Evolutionary conservation across 1,140 invertebrate species (phyloP).

Genomic region (Calephelis virginiensis): DNA sequence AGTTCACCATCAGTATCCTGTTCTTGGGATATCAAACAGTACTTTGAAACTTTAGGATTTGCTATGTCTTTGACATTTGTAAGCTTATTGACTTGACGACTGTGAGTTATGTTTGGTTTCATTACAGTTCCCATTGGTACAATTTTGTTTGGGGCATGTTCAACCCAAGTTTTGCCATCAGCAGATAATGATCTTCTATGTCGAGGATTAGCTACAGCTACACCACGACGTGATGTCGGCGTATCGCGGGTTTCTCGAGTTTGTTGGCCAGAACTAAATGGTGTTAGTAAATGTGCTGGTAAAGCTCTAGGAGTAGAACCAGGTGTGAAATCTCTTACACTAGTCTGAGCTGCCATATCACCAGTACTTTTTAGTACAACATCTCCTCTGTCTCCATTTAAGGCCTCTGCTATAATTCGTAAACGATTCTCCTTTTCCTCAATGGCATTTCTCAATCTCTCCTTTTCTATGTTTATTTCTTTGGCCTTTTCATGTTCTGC

Average conservation of each 20-base stretch:
- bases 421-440: slow-evolving; percentile 78
- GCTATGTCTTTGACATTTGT: slow-evolving; percentile 85
- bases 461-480: slow-evolving; percentile 83
- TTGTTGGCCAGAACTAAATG: slow-evolving; percentile 54
- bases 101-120: slow-evolving; percentile 90
- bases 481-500: slow-evolving; percentile 85
- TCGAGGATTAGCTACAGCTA: slow-evolving; percentile 84
- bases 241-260: slow-evolving; percentile 49
- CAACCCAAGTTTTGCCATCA: slow-evolving; percentile 89
- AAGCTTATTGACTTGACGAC: slow-evolving; percentile 91
- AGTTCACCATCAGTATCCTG: slow-evolving; percentile 94
- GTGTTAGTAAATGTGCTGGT: slow-evolving; percentile 66
- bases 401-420: slow-evolving; percentile 60
- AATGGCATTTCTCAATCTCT: slow-evolving; percentile 79
- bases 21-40: slow-evolving; percentile 94
- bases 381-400: slow-evolving; percentile 53
- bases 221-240: slow-evolving; percentile 65
- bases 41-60: slow-evolving; percentile 88
- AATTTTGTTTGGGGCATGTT: slow-evolving; percentile 89
- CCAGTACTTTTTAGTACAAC: slow-evolving; percentile 38
- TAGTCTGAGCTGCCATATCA: slow-evolving; percentile 63
- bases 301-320: slow-evolving; percentile 65
- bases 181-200: slow-evolving; percentile 89
- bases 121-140: slow-evolving; percentile 91
- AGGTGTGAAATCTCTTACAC: slow-evolving; percentile 54